Percentiles rank a stretch among this genome's conserved stretches.
Conservation (phyloP, 2,888 invertebrate species). For the Lutraria lutraria region DNA sequence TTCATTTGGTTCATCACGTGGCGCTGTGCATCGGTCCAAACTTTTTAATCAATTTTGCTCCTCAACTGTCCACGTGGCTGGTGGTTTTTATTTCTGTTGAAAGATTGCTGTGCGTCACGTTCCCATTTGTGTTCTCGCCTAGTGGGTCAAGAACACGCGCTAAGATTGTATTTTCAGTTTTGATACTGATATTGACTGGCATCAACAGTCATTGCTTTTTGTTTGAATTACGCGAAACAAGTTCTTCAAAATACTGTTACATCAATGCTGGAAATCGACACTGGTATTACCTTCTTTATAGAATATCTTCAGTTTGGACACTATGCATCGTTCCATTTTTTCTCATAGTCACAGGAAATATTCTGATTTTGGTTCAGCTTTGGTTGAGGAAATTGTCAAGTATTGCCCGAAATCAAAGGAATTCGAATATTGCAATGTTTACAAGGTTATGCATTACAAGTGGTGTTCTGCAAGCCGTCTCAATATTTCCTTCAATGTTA, state of each 20-base stretch:
- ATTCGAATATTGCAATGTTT: background rate
- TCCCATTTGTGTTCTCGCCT: background rate
- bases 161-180: background rate
- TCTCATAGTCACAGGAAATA: background rate
- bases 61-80: background rate
- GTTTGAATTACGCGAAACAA: background rate
- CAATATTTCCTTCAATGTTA: background rate
- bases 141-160: background rate
- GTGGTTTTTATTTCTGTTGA: background rate
- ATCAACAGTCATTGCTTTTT: background rate
- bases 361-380: background rate
- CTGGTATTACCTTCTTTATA: background rate
- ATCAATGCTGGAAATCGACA: background rate
- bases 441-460: background rate
- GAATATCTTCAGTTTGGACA: background rate
- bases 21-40: background rate
- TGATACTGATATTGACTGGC: background rate
- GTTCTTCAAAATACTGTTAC: background rate
- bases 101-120: background rate
- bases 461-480: background rate
- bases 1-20: background rate
- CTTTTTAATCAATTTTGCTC: background rate
- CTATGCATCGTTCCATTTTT: background rate
- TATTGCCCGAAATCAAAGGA: background rate
- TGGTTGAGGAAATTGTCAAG: background rate